A percentile compares a stretch with the other conserved stretches of the same genome.
Evolutionary conservation across 2,113 vertebrate species (phyloP).

Genomic region (Atlantisia rogersi): DNA sequence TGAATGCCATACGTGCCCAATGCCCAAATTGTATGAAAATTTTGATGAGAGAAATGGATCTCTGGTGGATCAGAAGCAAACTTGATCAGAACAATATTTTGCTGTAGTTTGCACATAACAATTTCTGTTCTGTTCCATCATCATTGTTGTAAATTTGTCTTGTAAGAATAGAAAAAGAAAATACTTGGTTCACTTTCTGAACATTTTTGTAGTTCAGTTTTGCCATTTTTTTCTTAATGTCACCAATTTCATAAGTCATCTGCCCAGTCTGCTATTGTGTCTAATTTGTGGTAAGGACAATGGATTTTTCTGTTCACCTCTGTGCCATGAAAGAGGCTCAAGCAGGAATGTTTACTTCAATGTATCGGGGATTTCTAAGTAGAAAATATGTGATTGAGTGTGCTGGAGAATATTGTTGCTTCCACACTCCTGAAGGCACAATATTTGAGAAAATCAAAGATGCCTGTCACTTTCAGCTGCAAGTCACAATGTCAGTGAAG

Average conservation of each 20-base stretch:
- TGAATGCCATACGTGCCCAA: neutral
- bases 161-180: neutral
- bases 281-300: neutral
- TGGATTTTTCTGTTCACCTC: neutral
- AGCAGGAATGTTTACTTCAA: neutral
- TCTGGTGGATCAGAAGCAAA: neutral
- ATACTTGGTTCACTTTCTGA: neutral
- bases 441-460: neutral
- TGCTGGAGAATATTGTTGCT: neutral
- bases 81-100: neutral
- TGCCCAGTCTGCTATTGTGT: neutral
- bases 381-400: neutral
- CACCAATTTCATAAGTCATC: neutral
- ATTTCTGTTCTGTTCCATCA: neutral
- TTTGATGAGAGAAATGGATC: neutral
- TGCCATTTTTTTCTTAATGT: neutral
- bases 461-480: neutral
- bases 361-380: neutral
- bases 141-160: neutral
- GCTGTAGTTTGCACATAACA: neutral
- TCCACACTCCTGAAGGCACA: neutral
- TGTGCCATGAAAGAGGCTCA: neutral
- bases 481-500: accelerated
- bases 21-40: neutral
- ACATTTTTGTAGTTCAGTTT: neutral